These are phyloP conservation scores for Chaetodon auriga DNA, from an alignment of 2,113 vertebrate species.

Conservation along the genomic window DNA sequence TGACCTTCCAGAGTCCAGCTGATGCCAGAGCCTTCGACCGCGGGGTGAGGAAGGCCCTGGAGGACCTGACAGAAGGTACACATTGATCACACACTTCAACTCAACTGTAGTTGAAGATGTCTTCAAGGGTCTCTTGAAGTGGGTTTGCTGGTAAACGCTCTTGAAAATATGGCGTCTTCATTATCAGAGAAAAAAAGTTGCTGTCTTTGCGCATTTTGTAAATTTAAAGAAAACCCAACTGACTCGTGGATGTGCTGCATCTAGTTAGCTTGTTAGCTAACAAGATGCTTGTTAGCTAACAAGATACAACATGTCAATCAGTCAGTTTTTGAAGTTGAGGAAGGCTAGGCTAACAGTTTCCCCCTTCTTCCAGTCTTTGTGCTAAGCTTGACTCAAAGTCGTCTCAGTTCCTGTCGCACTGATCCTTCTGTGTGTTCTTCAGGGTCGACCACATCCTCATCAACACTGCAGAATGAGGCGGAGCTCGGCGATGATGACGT, in stretches of 20 bases:
- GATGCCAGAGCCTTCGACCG: slow-evolving; percentile 96
- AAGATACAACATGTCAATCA: too few species aligned
- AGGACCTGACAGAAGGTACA: slow-evolving; percentile 96
- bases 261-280: too few species aligned
- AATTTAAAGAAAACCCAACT: neutral
- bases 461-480: slow-evolving; percentile 93
- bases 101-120: neutral
- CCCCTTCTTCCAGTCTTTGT: neutral
- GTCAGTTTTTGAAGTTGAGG: too few species aligned
- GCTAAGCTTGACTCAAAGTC: neutral
- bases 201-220: neutral
- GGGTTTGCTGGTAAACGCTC: too few species aligned
- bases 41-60: slow-evolving; percentile 96
- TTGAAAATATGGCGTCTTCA: too few species aligned
- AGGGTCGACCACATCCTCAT: slow-evolving; percentile 96
- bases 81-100: neutral
- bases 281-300: too few species aligned
- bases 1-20: slow-evolving; percentile 95
- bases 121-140: too few species aligned
- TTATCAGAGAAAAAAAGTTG: neutral
- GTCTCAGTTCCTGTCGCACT: too few species aligned
- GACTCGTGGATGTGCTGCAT: neutral
- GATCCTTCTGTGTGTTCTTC: slow-evolving; percentile 12
- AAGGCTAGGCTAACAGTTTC: neutral
- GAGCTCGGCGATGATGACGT: slow-evolving; percentile 95